These are phyloP conservation scores for Lomographa bimaculata DNA, from an alignment of 2,888 invertebrate genomes.

Conservation along the genomic window DNA sequence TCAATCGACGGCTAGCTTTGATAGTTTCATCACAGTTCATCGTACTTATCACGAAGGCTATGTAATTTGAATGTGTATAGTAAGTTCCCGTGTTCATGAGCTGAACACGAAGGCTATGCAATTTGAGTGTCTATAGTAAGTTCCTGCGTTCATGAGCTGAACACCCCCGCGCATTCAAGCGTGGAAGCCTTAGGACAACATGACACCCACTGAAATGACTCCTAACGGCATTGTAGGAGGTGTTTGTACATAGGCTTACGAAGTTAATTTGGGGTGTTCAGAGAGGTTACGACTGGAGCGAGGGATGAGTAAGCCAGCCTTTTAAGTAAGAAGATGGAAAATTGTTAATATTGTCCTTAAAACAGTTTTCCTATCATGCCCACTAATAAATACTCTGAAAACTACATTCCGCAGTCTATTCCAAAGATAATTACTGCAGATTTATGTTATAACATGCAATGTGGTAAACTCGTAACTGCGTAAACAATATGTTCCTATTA, in stretches of 20 bases:
- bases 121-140: constrained; percentile 43
- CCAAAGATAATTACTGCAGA: not conserved
- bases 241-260: constrained; percentile 18
- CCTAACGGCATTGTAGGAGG: constrained; percentile 15
- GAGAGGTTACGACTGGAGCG: constrained; percentile 3
- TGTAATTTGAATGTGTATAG: constrained; percentile 45
- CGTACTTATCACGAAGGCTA: constrained; percentile 41
- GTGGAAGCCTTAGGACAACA: constrained; percentile 37
- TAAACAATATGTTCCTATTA: constrained; percentile 1
- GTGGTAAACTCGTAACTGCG: not conserved
- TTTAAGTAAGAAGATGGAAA: constrained; percentile 1
- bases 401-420: not conserved
- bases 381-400: no score
- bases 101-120: no score
- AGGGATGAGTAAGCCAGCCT: constrained; percentile 1
- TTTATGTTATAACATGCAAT: not conserved
- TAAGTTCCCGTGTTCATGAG: constrained; percentile 39
- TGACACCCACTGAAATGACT: constrained; percentile 29
- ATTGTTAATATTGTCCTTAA: no score
- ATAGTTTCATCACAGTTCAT: constrained; percentile 37
- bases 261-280: constrained; percentile 20
- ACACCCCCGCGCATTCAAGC: constrained; percentile 33
- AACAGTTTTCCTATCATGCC: no score
- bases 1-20: constrained; percentile 9
- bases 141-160: constrained; percentile 32